Base-by-base conservation (phyloP, 2,888 invertebrate species). In the Agrotis clavis region DNA sequence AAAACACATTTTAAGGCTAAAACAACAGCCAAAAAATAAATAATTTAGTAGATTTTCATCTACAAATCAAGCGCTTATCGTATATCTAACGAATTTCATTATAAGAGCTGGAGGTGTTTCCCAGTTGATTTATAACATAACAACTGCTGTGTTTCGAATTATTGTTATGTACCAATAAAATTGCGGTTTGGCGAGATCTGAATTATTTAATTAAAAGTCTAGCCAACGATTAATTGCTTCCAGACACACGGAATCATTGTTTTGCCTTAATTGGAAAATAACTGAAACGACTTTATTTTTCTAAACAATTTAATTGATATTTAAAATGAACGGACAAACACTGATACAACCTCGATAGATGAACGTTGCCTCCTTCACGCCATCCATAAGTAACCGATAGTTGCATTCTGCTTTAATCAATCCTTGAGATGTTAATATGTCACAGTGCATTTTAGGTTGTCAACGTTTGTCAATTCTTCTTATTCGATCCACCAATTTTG, bases 31-130 rank as follows among this genome's bases (percentile, higher is more conserved):
- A 21, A 69, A 67, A 70, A 62, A 66, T 67, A 30, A 51, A 66
- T 65, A 30, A 51, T 76, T 77, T 69, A 0, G 50, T 73, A 65
- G 81, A 81, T 76, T 81, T 81, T 77, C 45, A 77, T 77, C 77
- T 53, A 81, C 35, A 16, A 73, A 77, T 67, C 67, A n/a, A 53
- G 47, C 11, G 41, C 53, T 74, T 81, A 81, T 80, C 80, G 80
- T 65, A 77, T 67, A 81, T 77, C 69, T 69, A 70, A 79, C 71
- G 65, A 67, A 65, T 48, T 77, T 77, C 50, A 69, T 81, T 77
- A 59, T 71, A 67, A 73, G 35, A 69, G 30, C 56, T 69, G 41
- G 51, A 25, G 72, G 63, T 69, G 74, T 71, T 77, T 59, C 48
- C 56, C 30, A n/a, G 7, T 59, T 68, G 68, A 79, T 77, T 79